Percentiles rank a stretch among this genome's conserved stretches.
Conservation (phyloP, 1,140 invertebrate species). For the Batillaria attramentaria region DNA sequence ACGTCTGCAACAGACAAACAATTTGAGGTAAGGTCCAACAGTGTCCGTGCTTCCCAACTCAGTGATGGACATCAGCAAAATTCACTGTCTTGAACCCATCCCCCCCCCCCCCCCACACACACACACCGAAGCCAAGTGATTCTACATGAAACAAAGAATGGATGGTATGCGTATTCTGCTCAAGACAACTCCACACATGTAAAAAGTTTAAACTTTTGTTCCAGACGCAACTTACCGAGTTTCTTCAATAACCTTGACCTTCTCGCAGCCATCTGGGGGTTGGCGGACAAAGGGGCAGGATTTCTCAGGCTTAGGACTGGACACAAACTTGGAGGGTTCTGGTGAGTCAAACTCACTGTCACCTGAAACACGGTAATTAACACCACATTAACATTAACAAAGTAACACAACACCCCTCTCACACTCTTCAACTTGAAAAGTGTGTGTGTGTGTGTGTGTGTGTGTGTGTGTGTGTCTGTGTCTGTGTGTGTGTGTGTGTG, state of each 20-base stretch:
- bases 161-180: too few species aligned
- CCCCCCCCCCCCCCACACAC: too few species aligned
- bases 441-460: not conserved
- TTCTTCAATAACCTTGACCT: slow-evolving; percentile 80
- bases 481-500: not conserved
- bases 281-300: slow-evolving; percentile 82
- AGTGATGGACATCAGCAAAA: too few species aligned
- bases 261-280: slow-evolving; percentile 91
- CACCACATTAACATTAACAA: slow-evolving; percentile 9
- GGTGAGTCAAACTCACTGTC: slow-evolving; percentile 46
- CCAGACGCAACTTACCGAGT: slow-evolving; percentile 35
- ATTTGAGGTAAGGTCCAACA: too few species aligned
- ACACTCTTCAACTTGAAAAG: too few species aligned
- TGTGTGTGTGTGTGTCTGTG: not conserved
- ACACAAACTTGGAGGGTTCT: slow-evolving; percentile 50
- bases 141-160: too few species aligned
- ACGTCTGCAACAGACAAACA: slow-evolving; percentile 63
- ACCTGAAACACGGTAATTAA: too few species aligned
- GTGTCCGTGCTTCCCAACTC: too few species aligned
- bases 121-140: too few species aligned
- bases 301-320: slow-evolving; percentile 85
- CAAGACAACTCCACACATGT: too few species aligned
- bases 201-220: too few species aligned
- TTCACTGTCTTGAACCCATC: too few species aligned
- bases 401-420: not conserved